Base-by-base conservation (phyloP, 1,140 invertebrate genomes). In the Platorchestia sp. region DNA sequence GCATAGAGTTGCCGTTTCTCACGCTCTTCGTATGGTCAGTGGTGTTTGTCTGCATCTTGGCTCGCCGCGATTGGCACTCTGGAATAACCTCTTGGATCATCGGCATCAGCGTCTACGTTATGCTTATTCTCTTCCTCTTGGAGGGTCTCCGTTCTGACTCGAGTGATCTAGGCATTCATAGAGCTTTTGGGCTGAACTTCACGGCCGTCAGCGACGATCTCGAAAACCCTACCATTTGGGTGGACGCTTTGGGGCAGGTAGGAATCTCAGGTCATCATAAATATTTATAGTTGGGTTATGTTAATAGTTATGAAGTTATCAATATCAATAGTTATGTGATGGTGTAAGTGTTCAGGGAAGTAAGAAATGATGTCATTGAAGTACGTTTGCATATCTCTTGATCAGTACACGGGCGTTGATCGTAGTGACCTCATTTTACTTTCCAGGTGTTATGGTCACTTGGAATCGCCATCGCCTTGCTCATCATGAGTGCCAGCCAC, bases 381-480 rank as follows among this genome's bases (percentile, higher is more conserved):
- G 3, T 75, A 1, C 27, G 36, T 75, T 75, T 75, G 1, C 1
- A 3, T 36, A 75, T 75, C 27, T 36, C 59, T 27, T 75, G 14
- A 22, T 75, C 3, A 75, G 59, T 75, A 75, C 27, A 75, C 47
- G 47, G 6, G 47, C 47, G 47, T 51, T 51, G 47, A 51, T 51
- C 47, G n/a, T n/a, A n/a, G n/a, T n/a, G n/a, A n/a, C 53, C 36
- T 75, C 36, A 86, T 40, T 7, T 89, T 14, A 14, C 87, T 42
- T 89, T 44, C 16, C 91, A 93, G 91, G 91, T 93, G 45, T 93
- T 93, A 27, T 93, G 91, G 91, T 93, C 91, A 16, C 91, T 93
- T 10, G 91, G 91, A 47, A 44, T 44, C 36, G 91, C 43, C 91
- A 45, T 93, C 36, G 91, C 41, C 22, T 44, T 93, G 44, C 91